A percentile compares a stretch with the other conserved stretches of the same genome.
phyloP scores from a whole-genome alignment of 2,888 invertebrate species.

The Athalia cordata region DNA sequence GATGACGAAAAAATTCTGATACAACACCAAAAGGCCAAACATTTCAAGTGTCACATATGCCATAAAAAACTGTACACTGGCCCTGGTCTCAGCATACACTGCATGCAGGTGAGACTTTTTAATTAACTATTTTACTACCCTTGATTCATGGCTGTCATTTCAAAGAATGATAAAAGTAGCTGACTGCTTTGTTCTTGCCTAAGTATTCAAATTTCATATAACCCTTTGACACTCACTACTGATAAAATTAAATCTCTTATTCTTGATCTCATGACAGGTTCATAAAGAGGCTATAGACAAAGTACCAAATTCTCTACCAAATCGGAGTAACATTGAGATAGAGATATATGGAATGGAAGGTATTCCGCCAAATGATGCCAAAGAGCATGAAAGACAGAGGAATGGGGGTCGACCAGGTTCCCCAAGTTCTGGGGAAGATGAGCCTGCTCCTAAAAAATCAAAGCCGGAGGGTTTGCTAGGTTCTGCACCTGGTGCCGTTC shows the following conservation, averaged over 20 bases:
- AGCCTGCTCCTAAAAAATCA: slow-evolving; percentile 85
- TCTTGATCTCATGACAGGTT: slow-evolving; percentile 78
- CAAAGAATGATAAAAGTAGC: too few species aligned
- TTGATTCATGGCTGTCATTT: too few species aligned
- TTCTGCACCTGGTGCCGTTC: slow-evolving; percentile 79
- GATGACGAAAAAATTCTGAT: slow-evolving; percentile 99
- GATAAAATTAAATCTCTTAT: not conserved
- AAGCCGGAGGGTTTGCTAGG: slow-evolving; percentile 82
- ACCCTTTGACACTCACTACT: not conserved
- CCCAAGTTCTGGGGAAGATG: slow-evolving; percentile 90
- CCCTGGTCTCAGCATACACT: slow-evolving; percentile 98
- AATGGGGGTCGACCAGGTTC: slow-evolving; percentile 81
- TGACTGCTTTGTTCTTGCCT: too few species aligned
- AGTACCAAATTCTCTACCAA: slow-evolving; percentile 98
- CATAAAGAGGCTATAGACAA: slow-evolving; percentile 99
- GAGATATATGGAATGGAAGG: slow-evolving; percentile 99
- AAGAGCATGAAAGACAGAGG: slow-evolving; percentile 94
- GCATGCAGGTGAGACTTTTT: slow-evolving; percentile 90
- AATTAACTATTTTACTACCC: not conserved
- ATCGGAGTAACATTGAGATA: slow-evolving; percentile 98
- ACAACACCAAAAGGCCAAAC: slow-evolving; percentile 99
- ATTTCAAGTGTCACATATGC: slow-evolving; percentile 99
- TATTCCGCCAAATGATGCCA: slow-evolving; percentile 95
- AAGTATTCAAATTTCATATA: slow-evolving; percentile 11
- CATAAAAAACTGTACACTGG: slow-evolving; percentile 99